Conservation (phyloP, 1,140 invertebrate species). For the Drosophila mayri region DNA sequence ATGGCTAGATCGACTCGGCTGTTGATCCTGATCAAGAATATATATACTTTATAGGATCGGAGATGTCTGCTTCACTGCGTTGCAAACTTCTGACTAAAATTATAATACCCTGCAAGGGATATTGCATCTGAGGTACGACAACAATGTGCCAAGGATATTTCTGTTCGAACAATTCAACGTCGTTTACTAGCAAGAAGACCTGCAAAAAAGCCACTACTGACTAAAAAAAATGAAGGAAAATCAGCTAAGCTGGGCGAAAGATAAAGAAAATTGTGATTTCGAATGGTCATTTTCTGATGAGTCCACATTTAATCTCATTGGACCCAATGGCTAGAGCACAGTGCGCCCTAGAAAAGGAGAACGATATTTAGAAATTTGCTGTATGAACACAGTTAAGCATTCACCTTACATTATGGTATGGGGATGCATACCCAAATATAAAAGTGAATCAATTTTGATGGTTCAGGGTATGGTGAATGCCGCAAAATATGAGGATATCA, state of each 20-base stretch:
- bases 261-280: no score
- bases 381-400: neutral
- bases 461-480: neutral
- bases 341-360: slow-evolving; percentile 3
- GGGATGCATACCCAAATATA: no score
- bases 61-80: no score
- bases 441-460: neutral
- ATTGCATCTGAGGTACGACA: neutral
- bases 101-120: no score
- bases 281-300: neutral
- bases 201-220: slow-evolving; percentile 19
- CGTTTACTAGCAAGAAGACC: neutral
- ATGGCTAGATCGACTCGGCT: no score
- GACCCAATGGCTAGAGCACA: neutral
- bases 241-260: slow-evolving; percentile 1
- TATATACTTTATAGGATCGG: no score
- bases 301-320: slow-evolving; percentile 13
- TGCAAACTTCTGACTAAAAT: no score
- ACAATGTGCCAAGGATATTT: neutral
- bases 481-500: neutral
- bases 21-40: no score
- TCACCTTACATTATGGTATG: neutral
- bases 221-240: slow-evolving; percentile 4
- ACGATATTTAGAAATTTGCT: neutral
- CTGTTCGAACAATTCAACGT: neutral